A percentile compares a stretch with the other conserved stretches of the same genome.
These are phyloP conservation scores for Scaptomyza reducta DNA, from an alignment of 2,888 invertebrate species.

Conservation along the genomic window DNA sequence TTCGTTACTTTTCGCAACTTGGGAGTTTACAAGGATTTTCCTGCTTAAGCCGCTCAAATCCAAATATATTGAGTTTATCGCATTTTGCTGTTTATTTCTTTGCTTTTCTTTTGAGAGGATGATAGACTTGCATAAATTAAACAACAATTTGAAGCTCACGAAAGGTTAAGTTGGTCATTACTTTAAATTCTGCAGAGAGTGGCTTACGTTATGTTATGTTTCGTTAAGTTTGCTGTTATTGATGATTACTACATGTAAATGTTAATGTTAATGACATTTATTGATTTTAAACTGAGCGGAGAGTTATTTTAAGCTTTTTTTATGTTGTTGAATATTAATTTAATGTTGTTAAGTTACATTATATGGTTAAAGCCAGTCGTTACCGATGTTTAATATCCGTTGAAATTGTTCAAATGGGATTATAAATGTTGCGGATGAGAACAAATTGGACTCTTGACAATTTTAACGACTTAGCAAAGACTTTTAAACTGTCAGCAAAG, in stretches of 20 bases:
- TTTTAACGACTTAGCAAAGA: slow-evolving; percentile 3
- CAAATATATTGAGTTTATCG: slow-evolving; percentile 58
- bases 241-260: not conserved
- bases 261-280: not conserved
- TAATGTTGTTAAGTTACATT: not conserved
- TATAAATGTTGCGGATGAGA: not conserved
- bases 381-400: not conserved
- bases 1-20: slow-evolving; percentile 18
- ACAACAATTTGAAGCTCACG: slow-evolving; percentile 26
- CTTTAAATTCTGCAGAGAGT: not conserved
- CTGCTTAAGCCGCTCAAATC: slow-evolving; percentile 43
- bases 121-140: slow-evolving; percentile 41
- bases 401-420: not conserved
- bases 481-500: not conserved
- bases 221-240: not conserved
- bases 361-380: not conserved
- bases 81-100: slow-evolving; percentile 23
- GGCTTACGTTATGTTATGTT: not conserved
- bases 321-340: not conserved
- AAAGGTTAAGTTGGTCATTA: not conserved
- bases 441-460: too few species aligned
- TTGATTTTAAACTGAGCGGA: not conserved
- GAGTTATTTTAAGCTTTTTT: not conserved
- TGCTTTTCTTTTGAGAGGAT: not conserved
- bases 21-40: slow-evolving; percentile 51